Conservation (phyloP, 2,113 vertebrate genomes). For the Actenoides lindsayi region DNA sequence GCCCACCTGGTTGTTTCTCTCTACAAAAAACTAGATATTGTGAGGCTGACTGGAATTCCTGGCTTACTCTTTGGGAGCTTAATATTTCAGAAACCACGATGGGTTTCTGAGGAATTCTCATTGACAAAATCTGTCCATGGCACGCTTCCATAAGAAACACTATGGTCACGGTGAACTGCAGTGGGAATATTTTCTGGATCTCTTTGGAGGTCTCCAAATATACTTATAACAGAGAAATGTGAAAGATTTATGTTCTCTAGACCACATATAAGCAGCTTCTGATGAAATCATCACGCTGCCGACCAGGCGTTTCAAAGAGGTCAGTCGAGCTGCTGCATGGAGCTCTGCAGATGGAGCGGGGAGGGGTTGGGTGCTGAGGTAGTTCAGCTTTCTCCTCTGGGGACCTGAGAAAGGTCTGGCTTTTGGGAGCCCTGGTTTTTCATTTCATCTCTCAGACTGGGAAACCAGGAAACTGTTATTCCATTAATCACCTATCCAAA, state of each 20-base stretch:
- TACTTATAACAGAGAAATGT: neutral
- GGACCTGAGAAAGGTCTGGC: neutral
- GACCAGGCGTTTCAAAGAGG: neutral
- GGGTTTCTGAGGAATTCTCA: neutral
- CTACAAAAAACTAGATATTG: neutral
- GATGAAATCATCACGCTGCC: neutral
- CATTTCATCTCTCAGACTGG: neutral
- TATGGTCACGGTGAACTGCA: neutral
- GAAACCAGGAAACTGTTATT: neutral
- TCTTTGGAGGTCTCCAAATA: neutral
- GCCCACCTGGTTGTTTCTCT: neutral
- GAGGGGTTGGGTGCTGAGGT: neutral
- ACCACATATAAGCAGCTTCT: neutral
- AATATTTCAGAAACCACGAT: neutral
- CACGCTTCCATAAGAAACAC: neutral
- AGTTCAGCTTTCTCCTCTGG: neutral
- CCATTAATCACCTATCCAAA: slow-evolving; percentile 37
- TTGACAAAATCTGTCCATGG: neutral
- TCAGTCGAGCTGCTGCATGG: neutral
- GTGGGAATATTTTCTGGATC: neutral
- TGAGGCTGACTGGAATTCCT: neutral
- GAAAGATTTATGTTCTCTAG: neutral
- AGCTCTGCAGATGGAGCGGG: neutral
- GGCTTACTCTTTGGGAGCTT: neutral
- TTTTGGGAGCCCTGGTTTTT: neutral